Percentiles rank a stretch among this genome's conserved stretches.
Evolutionary conservation across 2,888 invertebrate species (phyloP).

Genomic region (Orchesellides sinensis): DNA sequence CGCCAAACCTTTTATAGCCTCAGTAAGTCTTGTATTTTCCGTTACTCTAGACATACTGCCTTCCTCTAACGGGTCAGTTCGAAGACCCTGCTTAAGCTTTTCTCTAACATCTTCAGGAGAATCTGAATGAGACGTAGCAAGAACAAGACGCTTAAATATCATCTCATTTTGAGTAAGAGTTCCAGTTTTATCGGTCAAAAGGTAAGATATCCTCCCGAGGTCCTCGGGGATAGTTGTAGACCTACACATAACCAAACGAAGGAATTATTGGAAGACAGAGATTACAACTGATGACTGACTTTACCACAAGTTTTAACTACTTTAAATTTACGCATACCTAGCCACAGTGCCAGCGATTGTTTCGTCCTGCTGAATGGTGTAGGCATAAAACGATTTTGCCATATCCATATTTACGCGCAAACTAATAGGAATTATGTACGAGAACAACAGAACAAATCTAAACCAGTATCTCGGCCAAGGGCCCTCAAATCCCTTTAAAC

Average conservation of each 20-base stretch:
- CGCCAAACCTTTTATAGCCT: constrained; percentile 95
- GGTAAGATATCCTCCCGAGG: constrained; percentile 95
- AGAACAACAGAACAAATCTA: constrained; percentile 96
- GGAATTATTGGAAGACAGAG: background rate
- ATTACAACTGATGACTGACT: too few relatives aligned
- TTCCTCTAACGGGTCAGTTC: constrained; percentile 22
- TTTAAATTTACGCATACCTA: constrained; percentile 3
- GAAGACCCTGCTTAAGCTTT: constrained; percentile 67
- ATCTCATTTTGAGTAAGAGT: constrained; percentile 99
- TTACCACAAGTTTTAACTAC: too few relatives aligned
- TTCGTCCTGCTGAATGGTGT: constrained; percentile 96
- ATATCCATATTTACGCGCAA: constrained; percentile 98
- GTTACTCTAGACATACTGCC: constrained; percentile 62
- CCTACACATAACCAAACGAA: constrained; percentile 79
- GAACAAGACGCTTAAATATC: constrained; percentile 89
- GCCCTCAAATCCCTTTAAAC: constrained; percentile 96
- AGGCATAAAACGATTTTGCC: constrained; percentile 98
- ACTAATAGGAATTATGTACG: constrained; percentile 98
- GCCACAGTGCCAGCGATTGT: constrained; percentile 96
- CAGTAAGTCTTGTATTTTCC: constrained; percentile 81
- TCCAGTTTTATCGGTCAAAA: constrained; percentile 99
- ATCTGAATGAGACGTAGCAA: constrained; percentile 70
- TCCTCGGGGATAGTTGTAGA: constrained; percentile 99
- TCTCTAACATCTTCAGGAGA: constrained; percentile 70
- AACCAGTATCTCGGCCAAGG: constrained; percentile 98